These are phyloP conservation scores for Trissoscelio sp. DNA, from an alignment of 2,888 invertebrate species.

Conservation along the genomic window DNA sequence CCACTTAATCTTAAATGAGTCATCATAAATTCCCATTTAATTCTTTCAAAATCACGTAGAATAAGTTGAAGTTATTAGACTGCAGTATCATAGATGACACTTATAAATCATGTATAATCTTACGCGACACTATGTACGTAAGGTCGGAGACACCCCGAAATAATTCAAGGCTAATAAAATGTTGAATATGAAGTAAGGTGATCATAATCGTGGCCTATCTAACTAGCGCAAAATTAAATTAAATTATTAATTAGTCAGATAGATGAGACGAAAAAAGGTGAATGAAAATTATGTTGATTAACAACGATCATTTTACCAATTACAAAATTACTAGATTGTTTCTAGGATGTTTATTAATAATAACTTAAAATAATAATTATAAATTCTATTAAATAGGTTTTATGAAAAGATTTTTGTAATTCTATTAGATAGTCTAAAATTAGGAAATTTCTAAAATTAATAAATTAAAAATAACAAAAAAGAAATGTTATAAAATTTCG, in stretches of 20 bases:
- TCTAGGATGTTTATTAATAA: too few species aligned
- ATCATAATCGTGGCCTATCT: conserved; percentile 21
- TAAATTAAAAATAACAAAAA: too few species aligned
- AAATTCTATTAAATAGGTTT: too few species aligned
- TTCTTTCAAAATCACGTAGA: conserved; percentile 20
- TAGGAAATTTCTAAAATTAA: too few species aligned
- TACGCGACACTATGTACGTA: conserved; percentile 11
- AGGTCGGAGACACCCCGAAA: conserved; percentile 34
- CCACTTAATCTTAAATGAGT: not conserved
- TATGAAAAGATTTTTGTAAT: too few species aligned
- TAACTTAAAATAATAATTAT: too few species aligned
- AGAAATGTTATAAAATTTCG: too few species aligned
- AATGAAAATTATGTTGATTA: too few species aligned
- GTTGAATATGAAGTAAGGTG: conserved; percentile 36
- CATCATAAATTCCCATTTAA: conserved; percentile 21
- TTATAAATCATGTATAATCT: conserved; percentile 58
- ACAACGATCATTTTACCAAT: too few species aligned
- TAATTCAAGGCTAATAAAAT: conserved; percentile 56
- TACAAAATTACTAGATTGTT: too few species aligned
- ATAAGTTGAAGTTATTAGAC: conserved; percentile 38
- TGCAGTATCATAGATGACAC: conserved; percentile 33
- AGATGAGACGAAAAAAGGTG: too few species aligned
- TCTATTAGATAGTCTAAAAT: too few species aligned
- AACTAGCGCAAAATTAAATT: conserved; percentile 44
- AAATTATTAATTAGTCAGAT: conserved; percentile 30